Percentiles rank a stretch among this genome's conserved stretches.
These are phyloP conservation scores for Eledona agricola DNA, from an alignment of 2,888 invertebrate genomes.

Conservation along the genomic window DNA sequence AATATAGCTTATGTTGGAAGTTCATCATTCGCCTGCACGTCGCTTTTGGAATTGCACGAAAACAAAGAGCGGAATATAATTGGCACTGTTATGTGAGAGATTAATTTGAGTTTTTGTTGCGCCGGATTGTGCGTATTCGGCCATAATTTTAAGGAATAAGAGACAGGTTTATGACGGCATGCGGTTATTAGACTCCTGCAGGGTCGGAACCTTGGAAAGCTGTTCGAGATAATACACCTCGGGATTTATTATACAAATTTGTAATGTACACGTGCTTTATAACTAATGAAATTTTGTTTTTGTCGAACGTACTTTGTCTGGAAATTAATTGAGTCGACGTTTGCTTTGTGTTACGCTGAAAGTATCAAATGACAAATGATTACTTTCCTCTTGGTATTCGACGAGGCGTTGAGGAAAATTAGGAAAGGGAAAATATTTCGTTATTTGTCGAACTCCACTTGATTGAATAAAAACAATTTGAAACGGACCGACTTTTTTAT, in stretches of 20 bases:
- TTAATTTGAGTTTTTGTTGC: conserved; percentile 14
- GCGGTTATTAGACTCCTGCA: conserved; percentile 17
- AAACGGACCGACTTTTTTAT: conserved; percentile 5
- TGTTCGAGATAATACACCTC: conserved; percentile 12
- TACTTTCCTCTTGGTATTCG: no score
- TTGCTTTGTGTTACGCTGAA: no score
- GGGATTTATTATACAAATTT: conserved; percentile 25
- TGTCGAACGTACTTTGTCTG: conserved; percentile 2
- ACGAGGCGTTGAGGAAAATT: no score
- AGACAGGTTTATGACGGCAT: conserved; percentile 13
- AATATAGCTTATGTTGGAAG: no score
- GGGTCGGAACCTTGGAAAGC: conserved; percentile 18
- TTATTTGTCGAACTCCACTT: neutral
- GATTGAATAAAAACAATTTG: conserved; percentile 3
- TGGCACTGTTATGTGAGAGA: no score
- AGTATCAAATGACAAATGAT: no score
- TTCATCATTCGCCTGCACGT: no score
- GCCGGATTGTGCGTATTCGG: neutral
- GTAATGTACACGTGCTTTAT: conserved; percentile 12
- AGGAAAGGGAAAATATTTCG: neutral
- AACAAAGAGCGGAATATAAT: no score
- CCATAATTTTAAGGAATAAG: conserved; percentile 12
- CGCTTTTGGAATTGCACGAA: no score
- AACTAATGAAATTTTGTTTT: conserved; percentile 21
- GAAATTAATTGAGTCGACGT: no score